Evolutionary conservation across 2,113 vertebrate genomes (phyloP).

Genomic region (Brienomyrus brachyistius): DNA sequence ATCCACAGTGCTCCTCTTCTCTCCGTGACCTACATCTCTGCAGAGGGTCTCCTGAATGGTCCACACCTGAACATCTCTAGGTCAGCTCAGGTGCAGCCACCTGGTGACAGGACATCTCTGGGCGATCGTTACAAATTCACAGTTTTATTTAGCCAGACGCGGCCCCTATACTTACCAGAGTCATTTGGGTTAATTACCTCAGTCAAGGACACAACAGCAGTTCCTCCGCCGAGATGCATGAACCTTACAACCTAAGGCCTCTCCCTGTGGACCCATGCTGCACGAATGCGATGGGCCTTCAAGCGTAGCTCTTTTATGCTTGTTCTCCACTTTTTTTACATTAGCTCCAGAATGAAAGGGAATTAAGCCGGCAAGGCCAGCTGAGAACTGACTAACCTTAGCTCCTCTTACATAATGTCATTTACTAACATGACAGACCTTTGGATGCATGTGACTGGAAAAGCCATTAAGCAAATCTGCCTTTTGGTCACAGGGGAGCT

Average conservation of each 20-base stretch:
- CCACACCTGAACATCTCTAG: neutral
- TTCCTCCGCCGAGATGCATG: neutral
- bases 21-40: neutral
- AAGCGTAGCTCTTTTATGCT: neutral
- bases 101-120: neutral
- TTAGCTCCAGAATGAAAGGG: neutral
- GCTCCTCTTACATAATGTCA: neutral
- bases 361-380: conserved; percentile 3
- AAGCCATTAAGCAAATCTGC: conserved; percentile 13
- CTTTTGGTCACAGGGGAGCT: neutral
- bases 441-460: conserved; percentile 14
- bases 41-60: neutral
- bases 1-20: neutral
- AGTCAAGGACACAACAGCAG: neutral
- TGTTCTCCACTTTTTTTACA: neutral
- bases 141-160: neutral
- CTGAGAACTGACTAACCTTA: neutral
- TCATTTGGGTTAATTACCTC: neutral
- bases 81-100: neutral
- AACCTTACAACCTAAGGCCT: neutral
- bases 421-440: conserved; percentile 11
- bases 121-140: neutral
- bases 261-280: neutral
- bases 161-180: neutral
- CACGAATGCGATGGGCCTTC: neutral